Percentiles rank a stretch among this genome's conserved stretches.
phyloP scores from a whole-genome alignment of 1,140 invertebrate genomes.

The Bombus turneri region DNA sequence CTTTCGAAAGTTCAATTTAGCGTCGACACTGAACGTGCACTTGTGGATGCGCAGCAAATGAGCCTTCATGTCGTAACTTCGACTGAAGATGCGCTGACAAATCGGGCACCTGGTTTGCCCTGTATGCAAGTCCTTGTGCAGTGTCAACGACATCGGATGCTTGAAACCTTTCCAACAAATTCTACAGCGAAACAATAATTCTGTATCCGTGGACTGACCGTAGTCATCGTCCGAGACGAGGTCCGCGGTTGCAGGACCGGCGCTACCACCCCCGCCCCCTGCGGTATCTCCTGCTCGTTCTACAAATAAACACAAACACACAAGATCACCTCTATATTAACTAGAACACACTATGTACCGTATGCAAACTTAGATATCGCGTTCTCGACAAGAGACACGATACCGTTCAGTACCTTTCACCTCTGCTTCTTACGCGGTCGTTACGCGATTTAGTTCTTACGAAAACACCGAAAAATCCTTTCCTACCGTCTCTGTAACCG shows the following conservation, averaged over 20 bases:
- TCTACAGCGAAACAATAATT: conserved; percentile 85
- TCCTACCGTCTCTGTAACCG: not conserved
- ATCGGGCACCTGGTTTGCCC: conserved; percentile 87
- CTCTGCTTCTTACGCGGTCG: conserved; percentile 5
- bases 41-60: conserved; percentile 85
- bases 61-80: conserved; percentile 86
- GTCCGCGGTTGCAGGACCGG: conserved; percentile 59
- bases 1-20: conserved; percentile 70
- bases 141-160: conserved; percentile 88
- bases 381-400: not conserved
- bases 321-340: conserved; percentile 70
- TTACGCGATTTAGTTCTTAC: not conserved
- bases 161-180: conserved; percentile 90
- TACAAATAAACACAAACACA: conserved; percentile 78
- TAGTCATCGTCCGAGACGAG: conserved; percentile 73
- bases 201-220: conserved; percentile 72
- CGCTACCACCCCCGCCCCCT: conserved; percentile 58
- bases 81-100: conserved; percentile 85
- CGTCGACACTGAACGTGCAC: conserved; percentile 67
- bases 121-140: conserved; percentile 89
- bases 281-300: conserved; percentile 71
- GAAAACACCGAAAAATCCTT: not conserved
- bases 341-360: conserved; percentile 30
- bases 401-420: not conserved
- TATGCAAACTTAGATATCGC: conserved; percentile 38